Conservation (phyloP, 2,113 vertebrate genomes). For the Etheostoma cragini region DNA sequence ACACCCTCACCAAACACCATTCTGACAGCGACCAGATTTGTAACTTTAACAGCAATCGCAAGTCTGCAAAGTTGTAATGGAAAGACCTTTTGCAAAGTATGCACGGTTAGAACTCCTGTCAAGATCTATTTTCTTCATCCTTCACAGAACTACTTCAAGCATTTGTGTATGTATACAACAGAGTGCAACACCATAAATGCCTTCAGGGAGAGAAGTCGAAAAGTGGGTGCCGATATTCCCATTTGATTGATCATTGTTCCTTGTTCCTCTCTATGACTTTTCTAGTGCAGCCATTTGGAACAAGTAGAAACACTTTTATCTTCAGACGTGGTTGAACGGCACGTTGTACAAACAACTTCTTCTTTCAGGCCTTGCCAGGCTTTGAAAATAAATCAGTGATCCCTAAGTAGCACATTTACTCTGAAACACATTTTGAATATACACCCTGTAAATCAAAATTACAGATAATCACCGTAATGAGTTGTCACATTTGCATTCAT, state of each 20-base stretch:
- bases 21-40: background rate
- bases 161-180: background rate
- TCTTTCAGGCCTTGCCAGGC: too few species aligned
- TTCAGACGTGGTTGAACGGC: background rate
- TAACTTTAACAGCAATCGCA: background rate
- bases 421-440: constrained; percentile 9
- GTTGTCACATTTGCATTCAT: constrained; percentile 6
- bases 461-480: background rate
- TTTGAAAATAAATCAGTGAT: background rate
- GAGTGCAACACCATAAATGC: background rate
- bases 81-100: too few species aligned
- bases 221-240: background rate
- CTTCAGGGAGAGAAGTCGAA: background rate
- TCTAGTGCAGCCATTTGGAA: background rate
- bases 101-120: background rate
- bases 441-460: background rate
- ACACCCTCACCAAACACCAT: background rate
- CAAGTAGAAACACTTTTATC: background rate
- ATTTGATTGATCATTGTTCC: background rate
- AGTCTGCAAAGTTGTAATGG: background rate
- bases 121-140: background rate
- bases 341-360: background rate
- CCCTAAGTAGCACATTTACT: background rate
- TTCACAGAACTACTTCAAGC: background rate
- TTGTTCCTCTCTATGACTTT: background rate